Conservation (phyloP, 1,140 invertebrate species). For the Ctenoplectra terminalis region DNA sequence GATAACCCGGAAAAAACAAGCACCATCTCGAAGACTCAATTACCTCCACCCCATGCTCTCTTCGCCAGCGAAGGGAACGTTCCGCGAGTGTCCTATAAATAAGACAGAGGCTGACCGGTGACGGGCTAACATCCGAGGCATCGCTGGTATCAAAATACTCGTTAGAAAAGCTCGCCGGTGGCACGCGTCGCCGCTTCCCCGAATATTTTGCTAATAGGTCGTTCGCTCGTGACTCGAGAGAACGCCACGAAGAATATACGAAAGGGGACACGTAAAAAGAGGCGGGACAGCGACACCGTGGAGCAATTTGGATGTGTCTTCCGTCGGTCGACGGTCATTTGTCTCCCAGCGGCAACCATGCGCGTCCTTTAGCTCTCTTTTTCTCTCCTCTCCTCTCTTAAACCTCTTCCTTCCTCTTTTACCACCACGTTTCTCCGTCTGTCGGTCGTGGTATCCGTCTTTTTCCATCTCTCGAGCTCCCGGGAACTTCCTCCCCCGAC, state of each 20-base stretch:
- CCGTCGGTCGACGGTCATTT: constrained; percentile 72
- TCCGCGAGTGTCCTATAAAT: constrained; percentile 11
- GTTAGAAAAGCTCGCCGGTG: constrained; percentile 51
- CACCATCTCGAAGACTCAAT: background rate
- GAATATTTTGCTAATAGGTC: constrained; percentile 70
- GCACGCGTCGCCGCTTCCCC: constrained; percentile 51
- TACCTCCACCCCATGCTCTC: background rate
- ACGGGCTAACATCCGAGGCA: constrained; percentile 26
- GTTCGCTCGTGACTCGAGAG: constrained; percentile 53
- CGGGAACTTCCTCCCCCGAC: constrained; percentile 11
- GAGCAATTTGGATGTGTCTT: constrained; percentile 73
- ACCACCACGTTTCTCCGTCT: constrained; percentile 16
- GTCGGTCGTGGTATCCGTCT: constrained; percentile 2
- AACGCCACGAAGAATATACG: constrained; percentile 58
- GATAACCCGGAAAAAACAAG: too few relatives aligned
- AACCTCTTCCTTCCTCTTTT: background rate
- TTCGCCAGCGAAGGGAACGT: background rate
- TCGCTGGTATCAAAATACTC: constrained; percentile 33
- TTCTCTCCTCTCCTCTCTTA: constrained; percentile 36
- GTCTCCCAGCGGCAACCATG: constrained; percentile 70
- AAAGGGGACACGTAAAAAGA: constrained; percentile 61
- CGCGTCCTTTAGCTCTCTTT: constrained; percentile 58
- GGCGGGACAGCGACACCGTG: constrained; percentile 67
- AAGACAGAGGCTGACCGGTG: constrained; percentile 9
- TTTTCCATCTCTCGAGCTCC: constrained; percentile 18